These are phyloP conservation scores for Ditula angustiorana DNA, from an alignment of 2,888 invertebrate species.

Conservation along the genomic window DNA sequence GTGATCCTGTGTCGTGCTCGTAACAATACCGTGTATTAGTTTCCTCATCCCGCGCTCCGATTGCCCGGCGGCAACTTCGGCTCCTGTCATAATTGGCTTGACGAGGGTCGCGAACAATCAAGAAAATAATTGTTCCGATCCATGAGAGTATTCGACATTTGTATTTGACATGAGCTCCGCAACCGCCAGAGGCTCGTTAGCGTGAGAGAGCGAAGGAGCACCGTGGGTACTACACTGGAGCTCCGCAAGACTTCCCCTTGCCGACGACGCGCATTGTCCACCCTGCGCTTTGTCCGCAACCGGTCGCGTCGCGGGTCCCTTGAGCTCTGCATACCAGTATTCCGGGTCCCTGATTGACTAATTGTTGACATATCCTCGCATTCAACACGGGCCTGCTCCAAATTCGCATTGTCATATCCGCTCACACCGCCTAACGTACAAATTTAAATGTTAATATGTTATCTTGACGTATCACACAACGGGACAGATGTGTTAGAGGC, in stretches of 20 bases:
- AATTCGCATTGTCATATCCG: slow-evolving; percentile 34
- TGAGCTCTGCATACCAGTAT: slow-evolving; percentile 58
- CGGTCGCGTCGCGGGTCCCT: slow-evolving; percentile 64
- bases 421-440: slow-evolving; percentile 27
- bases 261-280: slow-evolving; percentile 64
- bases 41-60: slow-evolving; percentile 20
- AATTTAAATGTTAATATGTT: slow-evolving; percentile 21
- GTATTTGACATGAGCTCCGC: slow-evolving; percentile 62
- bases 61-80: slow-evolving; percentile 14
- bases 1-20: not conserved
- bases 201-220: slow-evolving; percentile 60
- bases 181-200: slow-evolving; percentile 61
- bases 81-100: slow-evolving; percentile 63
- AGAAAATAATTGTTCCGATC: slow-evolving; percentile 60
- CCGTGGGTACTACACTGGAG: slow-evolving; percentile 39
- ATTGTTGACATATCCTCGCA: slow-evolving; percentile 53
- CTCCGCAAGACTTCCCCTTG: slow-evolving; percentile 63
- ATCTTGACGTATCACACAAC: slow-evolving; percentile 22
- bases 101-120: slow-evolving; percentile 62
- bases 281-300: slow-evolving; percentile 63
- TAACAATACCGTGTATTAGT: slow-evolving; percentile 18
- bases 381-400: slow-evolving; percentile 10
- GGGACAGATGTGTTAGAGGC: slow-evolving; percentile 31
- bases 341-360: slow-evolving; percentile 53
- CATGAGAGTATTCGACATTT: slow-evolving; percentile 61